Base-by-base conservation (phyloP, 1,140 invertebrate genomes). In the Caenorhabditis latens region DNA sequence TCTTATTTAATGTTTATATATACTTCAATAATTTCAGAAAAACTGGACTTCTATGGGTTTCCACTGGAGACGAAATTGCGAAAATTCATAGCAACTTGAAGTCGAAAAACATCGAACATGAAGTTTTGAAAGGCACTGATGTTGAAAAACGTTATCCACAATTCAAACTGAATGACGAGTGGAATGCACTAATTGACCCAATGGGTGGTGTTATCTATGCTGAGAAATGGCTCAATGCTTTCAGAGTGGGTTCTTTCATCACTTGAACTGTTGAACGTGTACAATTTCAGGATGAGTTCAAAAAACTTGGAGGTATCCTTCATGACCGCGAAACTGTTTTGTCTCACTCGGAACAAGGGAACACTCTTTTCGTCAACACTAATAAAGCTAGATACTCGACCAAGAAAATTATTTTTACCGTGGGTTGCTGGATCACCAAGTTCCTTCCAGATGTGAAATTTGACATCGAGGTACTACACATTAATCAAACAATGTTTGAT, bases 171-270 rank as follows among this genome's bases (percentile, higher is more conserved):
- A 63, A 50, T 48, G 48, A 88, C 43, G 40, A 79, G 11, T 85
- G 67, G 53, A 71, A 61, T 61, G 87, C 40, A 14, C 9, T 88
- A 24, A 57, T 85, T 50, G 87, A 88, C 53, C 87, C 87, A 16
- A 88, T 79, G 83, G 87, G 87, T 40, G 87, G 87, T 19, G 71
- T 85, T 4, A 57, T 88, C 42, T 84, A 87, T 53, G 87, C 87
- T 24, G 87, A 88, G 65, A 88, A 88, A 63, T 88, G 87, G 87
- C 43, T 88, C 19, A 79, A 61, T 16, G 84, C 87, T 0, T 88
- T 88, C 42, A 85, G 86, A 19, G 87, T 85, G n/a, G 11, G 46
- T 11, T 82, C n/a, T 3, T 57, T 0, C 32, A 16, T 65, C 40
- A 0, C 50, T 16, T 65, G 6, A 67, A 40, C 4, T 19, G 11